A percentile compares a stretch with the other conserved stretches of the same genome.
Evolutionary conservation across 2,797 vertebrate genomes (phyloP).

Genomic region (Alfaro cultratus): DNA sequence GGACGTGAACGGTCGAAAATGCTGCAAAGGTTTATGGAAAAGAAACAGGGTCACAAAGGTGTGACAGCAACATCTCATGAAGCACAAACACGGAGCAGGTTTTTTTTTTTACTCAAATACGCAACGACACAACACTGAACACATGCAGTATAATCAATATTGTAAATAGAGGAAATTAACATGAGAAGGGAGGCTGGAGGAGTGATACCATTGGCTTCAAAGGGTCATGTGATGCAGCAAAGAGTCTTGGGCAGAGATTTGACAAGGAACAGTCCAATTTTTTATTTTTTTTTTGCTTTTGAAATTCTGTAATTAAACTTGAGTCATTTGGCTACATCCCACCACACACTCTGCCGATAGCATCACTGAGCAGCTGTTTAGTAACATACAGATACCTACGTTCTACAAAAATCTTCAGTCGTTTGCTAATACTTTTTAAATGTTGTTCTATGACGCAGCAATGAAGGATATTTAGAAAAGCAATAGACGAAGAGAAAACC

Average conservation of each 20-base stretch:
- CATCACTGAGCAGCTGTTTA: conserved; percentile 77
- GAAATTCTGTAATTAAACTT: conserved; percentile 60
- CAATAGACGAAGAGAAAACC: conserved; percentile 51
- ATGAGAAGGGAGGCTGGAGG: conserved; percentile 73
- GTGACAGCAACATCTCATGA: conserved; percentile 59
- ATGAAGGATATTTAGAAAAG: conserved; percentile 71
- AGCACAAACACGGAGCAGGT: conserved; percentile 63
- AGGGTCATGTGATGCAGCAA: conserved; percentile 80
- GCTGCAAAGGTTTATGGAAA: conserved; percentile 67
- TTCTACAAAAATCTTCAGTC: conserved; percentile 65
- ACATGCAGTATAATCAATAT: conserved; percentile 77
- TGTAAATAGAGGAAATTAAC: conserved; percentile 70
- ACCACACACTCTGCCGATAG: conserved; percentile 77
- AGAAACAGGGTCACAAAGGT: conserved; percentile 64
- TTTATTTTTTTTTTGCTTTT: conserved; percentile 50
- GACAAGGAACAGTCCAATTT: conserved; percentile 60
- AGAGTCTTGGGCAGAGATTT: conserved; percentile 68
- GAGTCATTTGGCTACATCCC: conserved; percentile 75
- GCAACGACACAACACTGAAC: conserved; percentile 69
- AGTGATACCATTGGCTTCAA: conserved; percentile 80
- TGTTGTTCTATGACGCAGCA: conserved; percentile 75
- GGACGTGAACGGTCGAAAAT: conserved; percentile 68
- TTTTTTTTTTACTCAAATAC: conserved; percentile 61
- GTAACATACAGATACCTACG: conserved; percentile 67
- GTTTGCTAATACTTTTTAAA: conserved; percentile 57